Base-by-base conservation (phyloP, 2,113 vertebrate genomes). In the Heterocephalus glaber region DNA sequence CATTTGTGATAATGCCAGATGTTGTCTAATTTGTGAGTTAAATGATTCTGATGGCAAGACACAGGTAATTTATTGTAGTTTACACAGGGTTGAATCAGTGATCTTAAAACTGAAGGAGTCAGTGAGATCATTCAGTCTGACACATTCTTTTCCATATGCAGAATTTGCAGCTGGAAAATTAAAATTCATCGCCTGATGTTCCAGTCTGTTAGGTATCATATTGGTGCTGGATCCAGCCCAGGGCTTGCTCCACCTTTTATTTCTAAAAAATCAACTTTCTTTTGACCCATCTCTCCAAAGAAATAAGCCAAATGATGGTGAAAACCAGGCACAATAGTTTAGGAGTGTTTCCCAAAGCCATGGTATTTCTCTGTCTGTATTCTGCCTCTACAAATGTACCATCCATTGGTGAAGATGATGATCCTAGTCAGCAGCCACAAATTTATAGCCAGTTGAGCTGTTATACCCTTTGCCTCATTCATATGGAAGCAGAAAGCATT, bases 281-380 rank as follows among this genome's bases (percentile, higher is more conserved):
- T 63, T 54, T 54, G 83, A 86, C 24, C 56, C 4, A 1, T 70
- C 7, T 63, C 65, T 80, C 82, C 20, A 22, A 68, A 89, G 54
- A 38, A 56, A 3, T 41, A 24, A 65, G 54, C n/a, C 56, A 19
- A 19, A 58, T 28, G 20, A 38, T 26, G 33, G 61, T 14, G 2
- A 28, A 8, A 22, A 38, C 47, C 3, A 2, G 28, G 26, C 16
- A 0, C 20, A 0, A 20, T 49, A 24, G 33, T 1, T 2, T 7
- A 22, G 60, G 79, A 26, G 38, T 4, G 28, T 8, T 12, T 13
- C 60, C 86, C 72, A 58, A 12, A 52, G 44, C 24, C 0, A 0
- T 12, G 8, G 17, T 1, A 0, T 68, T 68, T 41, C 72, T 38
- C 38, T 70, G 17, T 56, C 35, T 22, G 16, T 24, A 2, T 33